A percentile compares a stretch with the other conserved stretches of the same genome.
Conservation (phyloP, 2,113 vertebrate genomes). For the Ramphastos sulfuratus region DNA sequence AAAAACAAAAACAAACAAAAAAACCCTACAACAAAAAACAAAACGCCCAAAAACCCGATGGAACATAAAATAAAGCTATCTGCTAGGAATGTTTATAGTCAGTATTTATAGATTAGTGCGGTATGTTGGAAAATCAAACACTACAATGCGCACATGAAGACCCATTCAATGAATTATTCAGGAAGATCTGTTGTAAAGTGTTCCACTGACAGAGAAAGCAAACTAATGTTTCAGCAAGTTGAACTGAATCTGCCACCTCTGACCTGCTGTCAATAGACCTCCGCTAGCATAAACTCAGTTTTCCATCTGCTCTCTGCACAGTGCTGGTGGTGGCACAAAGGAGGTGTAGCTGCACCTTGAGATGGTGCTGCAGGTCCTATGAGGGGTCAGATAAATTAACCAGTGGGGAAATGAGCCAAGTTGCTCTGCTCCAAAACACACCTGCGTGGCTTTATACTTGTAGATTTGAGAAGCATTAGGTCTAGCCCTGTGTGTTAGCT, state of each 20-base stretch:
- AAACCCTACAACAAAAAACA: not conserved
- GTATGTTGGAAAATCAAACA: slow-evolving; percentile 11
- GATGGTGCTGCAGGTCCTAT: not conserved
- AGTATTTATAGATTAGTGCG: slow-evolving; percentile 58
- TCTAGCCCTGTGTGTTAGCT: not conserved
- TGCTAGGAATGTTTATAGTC: slow-evolving; percentile 45
- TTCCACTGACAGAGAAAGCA: not conserved
- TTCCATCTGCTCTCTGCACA: not conserved
- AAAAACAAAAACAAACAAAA: not conserved
- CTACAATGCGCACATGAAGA: not conserved
- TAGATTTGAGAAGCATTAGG: not conserved
- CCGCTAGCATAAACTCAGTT: fast-evolving
- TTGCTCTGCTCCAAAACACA: not conserved
- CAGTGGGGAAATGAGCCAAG: not conserved
- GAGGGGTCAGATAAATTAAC: not conserved
- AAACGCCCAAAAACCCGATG: not conserved
- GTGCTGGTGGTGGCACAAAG: not conserved
- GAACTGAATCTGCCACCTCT: not conserved
- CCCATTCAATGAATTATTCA: slow-evolving; percentile 46
- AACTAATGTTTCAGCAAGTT: not conserved
- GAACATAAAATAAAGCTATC: slow-evolving; percentile 51
- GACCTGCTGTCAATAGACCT: not conserved
- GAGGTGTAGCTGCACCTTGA: not conserved
- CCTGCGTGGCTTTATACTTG: fast-evolving
- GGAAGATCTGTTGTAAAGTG: not conserved